Percentiles rank a stretch among this genome's conserved stretches.
These are phyloP conservation scores for Cordilura impudica DNA, from an alignment of 2,888 invertebrate species.

Conservation along the genomic window DNA sequence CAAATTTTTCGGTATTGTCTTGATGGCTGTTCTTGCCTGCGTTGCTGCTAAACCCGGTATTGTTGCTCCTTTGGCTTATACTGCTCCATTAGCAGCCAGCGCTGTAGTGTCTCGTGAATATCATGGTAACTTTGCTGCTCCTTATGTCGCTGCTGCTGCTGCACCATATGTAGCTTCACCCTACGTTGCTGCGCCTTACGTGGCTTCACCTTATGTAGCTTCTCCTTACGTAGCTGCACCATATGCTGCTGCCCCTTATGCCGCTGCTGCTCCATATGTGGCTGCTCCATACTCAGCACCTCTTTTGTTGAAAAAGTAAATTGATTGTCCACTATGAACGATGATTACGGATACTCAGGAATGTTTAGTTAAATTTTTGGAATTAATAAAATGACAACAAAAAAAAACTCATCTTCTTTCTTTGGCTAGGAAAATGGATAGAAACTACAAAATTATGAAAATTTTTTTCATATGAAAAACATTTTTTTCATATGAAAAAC, in stretches of 20 bases:
- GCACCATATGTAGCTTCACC: conserved; percentile 65
- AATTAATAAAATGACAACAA: conserved; percentile 28
- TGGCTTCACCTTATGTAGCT: conserved; percentile 54
- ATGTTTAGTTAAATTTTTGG: conserved; percentile 42
- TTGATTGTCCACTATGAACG: conserved; percentile 19
- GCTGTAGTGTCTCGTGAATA: conserved; percentile 79
- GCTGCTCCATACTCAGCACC: conserved; percentile 66
- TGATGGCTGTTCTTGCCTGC: conserved; percentile 71
- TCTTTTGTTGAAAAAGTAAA: conserved; percentile 71
- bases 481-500: too few relatives aligned
- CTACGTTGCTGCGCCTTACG: conserved; percentile 57
- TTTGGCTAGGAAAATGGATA: too few relatives aligned
- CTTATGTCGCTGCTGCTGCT: conserved; percentile 70
- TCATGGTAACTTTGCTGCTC: conserved; percentile 77
- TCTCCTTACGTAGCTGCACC: conserved; percentile 66
- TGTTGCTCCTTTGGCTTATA: conserved; percentile 73
- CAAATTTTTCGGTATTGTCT: conserved; percentile 68
- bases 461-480: too few relatives aligned
- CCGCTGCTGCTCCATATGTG: conserved; percentile 63
- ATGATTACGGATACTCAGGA: conserved; percentile 50
- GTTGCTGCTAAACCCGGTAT: conserved; percentile 74
- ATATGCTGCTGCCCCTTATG: conserved; percentile 67
- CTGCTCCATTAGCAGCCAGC: conserved; percentile 67
- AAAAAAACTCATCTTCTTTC: not conserved
- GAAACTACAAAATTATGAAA: too few relatives aligned